These are phyloP conservation scores for Arrhopalites spinosus DNA, from an alignment of 2,888 invertebrate species.

Conservation along the genomic window DNA sequence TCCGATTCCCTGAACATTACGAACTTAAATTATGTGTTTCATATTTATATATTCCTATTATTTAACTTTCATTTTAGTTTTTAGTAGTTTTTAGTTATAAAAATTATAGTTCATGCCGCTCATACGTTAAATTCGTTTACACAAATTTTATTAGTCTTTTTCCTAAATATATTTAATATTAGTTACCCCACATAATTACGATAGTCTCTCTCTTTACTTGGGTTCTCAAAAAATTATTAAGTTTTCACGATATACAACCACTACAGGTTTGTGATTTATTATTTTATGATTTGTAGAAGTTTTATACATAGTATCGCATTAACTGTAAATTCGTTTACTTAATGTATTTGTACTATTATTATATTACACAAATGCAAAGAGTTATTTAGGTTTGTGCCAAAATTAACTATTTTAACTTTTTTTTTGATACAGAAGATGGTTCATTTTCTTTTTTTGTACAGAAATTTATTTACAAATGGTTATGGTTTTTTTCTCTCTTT, in stretches of 20 bases:
- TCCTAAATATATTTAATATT: too few species aligned
- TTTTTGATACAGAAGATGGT: background rate
- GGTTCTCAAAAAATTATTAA: background rate
- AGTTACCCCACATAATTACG: too few species aligned
- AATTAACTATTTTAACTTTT: background rate
- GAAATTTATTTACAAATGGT: background rate
- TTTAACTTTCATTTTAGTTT: background rate
- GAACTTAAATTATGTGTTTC: constrained; percentile 3
- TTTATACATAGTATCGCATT: too few species aligned
- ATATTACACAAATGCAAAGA: background rate
- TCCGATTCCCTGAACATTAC: background rate
- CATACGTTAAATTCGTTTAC: background rate
- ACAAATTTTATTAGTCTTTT: background rate
- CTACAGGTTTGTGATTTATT: background rate
- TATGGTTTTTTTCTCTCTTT: background rate
- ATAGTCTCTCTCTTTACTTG: too few species aligned
- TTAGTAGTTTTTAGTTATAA: background rate
- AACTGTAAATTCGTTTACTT: background rate
- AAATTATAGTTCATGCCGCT: background rate
- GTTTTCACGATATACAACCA: background rate
- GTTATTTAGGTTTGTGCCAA: background rate
- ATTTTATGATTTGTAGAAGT: background rate
- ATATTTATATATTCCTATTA: background rate
- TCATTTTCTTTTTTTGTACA: background rate
- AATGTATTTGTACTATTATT: background rate